These are phyloP conservation scores for Zaprionus kolodkinae DNA, from an alignment of 1,140 invertebrate genomes.

Conservation along the genomic window DNA sequence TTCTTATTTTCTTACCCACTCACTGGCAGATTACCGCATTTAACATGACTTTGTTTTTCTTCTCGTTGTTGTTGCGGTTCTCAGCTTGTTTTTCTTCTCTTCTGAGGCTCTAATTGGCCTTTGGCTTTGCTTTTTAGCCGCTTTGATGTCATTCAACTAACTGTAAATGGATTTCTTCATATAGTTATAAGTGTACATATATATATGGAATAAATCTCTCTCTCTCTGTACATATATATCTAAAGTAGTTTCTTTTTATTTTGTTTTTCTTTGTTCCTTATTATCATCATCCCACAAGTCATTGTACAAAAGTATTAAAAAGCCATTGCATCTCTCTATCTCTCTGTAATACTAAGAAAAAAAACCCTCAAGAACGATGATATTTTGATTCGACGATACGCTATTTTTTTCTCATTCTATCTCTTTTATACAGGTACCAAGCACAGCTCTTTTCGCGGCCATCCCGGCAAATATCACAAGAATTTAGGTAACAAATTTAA, in stretches of 20 bases:
- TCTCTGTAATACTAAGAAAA: not conserved
- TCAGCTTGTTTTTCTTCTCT: constrained; percentile 51
- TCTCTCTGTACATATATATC: constrained; percentile 2
- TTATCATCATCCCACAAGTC: constrained; percentile 34
- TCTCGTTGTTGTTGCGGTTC: constrained; percentile 18
- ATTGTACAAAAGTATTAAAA: constrained; percentile 38
- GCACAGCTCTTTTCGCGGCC: constrained; percentile 82
- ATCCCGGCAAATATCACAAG: constrained; percentile 84
- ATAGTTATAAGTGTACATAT: constrained; percentile 35
- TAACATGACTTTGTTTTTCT: constrained; percentile 47
- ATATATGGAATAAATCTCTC: not conserved
- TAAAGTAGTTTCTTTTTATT: constrained; percentile 10
- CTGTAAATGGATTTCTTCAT: constrained; percentile 62
- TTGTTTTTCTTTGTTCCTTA: not conserved
- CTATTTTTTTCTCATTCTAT: constrained; percentile 57
- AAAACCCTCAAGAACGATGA: constrained; percentile 18
- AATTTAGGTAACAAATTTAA: constrained; percentile 82
- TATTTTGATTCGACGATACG: constrained; percentile 27
- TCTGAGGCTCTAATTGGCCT: constrained; percentile 48
- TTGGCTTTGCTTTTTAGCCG: constrained; percentile 36
- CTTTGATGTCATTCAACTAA: constrained; percentile 55
- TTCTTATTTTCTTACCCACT: constrained; percentile 29
- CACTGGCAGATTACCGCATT: constrained; percentile 46
- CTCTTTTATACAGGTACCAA: constrained; percentile 80
- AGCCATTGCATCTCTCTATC: constrained; percentile 27